Base-by-base conservation (phyloP, 2,888 invertebrate genomes). In the Nephrotoma guestfalica region DNA sequence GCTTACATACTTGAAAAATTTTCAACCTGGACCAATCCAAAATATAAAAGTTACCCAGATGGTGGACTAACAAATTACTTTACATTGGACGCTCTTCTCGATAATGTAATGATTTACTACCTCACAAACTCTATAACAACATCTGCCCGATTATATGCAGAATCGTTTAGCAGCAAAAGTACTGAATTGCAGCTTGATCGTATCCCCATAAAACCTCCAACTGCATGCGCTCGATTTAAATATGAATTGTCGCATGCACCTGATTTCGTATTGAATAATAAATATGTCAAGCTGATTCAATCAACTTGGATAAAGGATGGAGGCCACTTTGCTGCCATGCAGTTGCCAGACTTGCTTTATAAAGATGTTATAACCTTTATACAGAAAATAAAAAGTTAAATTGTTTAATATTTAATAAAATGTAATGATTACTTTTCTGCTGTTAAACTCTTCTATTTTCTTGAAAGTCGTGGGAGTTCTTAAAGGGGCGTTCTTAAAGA, bases 1-100 rank as follows among this genome's bases (percentile, higher is more conserved):
- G 96, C 96, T 0, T 98, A 98, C 89, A 96, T 98, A 86, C 91
- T 98, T 9, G 98, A 98, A 89, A 98, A 98, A 90, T 97, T 97
- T 92, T 94, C 93, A 89, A 94, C 89, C 5, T 96, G 91, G 95
- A 96, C 92, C 90, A 96, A 92, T 91, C 94, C 88, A 0, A 90
- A 90, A 0, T 92, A 92, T 89, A 92, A 91, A 18, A 89, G 91
- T 0, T 91, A 93, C 0, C 90, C 91, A 0, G 95, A 96, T 89
- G 96, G 96, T 0, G 95, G 94, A 2, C 91, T 96, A 0, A 92
- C 92, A 4, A 92, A 93, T 87, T 89, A 89, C 57, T 94, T 92
- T 88, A 91, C 93, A 0, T 40, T 18, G 40, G 94, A 94, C 88
- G 89, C 89, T 0, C 87, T 91, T 41, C 91, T 95, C 83, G 96